These are phyloP conservation scores for Hydriomena furcata DNA, from an alignment of 2,888 invertebrate genomes.

Conservation along the genomic window DNA sequence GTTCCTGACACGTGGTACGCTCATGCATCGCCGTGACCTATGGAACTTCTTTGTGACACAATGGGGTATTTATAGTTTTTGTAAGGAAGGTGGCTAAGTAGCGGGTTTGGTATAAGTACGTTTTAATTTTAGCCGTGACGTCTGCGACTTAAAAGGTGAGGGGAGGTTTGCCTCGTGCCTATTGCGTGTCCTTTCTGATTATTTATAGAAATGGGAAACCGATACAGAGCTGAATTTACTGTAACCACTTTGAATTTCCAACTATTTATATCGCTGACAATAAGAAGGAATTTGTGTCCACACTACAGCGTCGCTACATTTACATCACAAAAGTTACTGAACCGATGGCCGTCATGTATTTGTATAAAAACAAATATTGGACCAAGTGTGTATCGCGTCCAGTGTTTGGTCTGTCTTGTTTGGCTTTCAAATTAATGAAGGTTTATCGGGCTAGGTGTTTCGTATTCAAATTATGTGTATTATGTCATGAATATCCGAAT, in stretches of 20 bases:
- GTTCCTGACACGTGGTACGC: slow-evolving; percentile 81
- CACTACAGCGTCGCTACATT: slow-evolving; percentile 63
- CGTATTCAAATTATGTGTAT: slow-evolving; percentile 54
- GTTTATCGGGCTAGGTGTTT: slow-evolving; percentile 65
- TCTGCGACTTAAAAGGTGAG: slow-evolving; percentile 69
- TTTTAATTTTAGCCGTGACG: slow-evolving; percentile 82
- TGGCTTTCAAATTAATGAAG: slow-evolving; percentile 75
- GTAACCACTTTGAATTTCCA: slow-evolving; percentile 42
- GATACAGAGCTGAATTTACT: slow-evolving; percentile 24
- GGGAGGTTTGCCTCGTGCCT: slow-evolving; percentile 76
- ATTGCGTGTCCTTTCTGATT: slow-evolving; percentile 69
- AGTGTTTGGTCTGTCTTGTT: slow-evolving; percentile 70
- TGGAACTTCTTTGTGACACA: slow-evolving; percentile 82
- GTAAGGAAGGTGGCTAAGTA: slow-evolving; percentile 81
- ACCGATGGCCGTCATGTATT: slow-evolving; percentile 75
- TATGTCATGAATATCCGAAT: slow-evolving; percentile 32
- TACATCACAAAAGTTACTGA: slow-evolving; percentile 72
- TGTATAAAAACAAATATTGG: slow-evolving; percentile 80
- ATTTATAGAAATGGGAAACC: slow-evolving; percentile 47
- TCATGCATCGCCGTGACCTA: slow-evolving; percentile 79
- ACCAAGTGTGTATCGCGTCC: slow-evolving; percentile 76
- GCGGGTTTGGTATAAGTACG: slow-evolving; percentile 80
- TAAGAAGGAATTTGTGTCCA: slow-evolving; percentile 62
- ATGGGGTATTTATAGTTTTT: slow-evolving; percentile 81
- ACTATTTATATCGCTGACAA: slow-evolving; percentile 50